Evolutionary conservation across 1,140 invertebrate species (phyloP), one percentile per base, ranked within the genome.

Genomic region (Galendromus occidentalis): DNA sequence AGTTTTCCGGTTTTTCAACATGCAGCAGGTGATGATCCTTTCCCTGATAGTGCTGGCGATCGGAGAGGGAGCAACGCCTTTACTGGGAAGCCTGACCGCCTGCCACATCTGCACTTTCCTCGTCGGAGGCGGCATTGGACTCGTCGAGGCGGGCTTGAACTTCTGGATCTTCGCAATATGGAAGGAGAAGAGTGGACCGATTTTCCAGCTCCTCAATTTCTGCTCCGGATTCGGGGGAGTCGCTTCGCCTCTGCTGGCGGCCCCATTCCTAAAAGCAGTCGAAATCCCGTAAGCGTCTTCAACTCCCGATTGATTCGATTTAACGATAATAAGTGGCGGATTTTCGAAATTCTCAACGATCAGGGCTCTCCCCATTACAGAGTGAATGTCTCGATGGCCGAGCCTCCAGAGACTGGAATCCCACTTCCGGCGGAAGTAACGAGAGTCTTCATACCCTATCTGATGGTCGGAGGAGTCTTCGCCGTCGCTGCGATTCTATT

Each of bases 131-230:
- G 64, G 65, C 28, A 44, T 30, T 7, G 67, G 66, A 1, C 18
- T 14, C 39, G 67, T 66, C 42, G 67, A 68, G n/a, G 39, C 39
- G 33, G 25, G 17, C 5, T 42, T 59, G 42, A 68, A 39, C 42
- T 47, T 63, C n/a, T 68, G 67, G 67, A 39, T 68, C n/a, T 44
- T 68, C 18, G 66, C 45, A 7, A 64, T 68, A 39, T 68, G 66
- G 67, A 20, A 25, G 7, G 39, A 64, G 9, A 20, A 45, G 9
- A 66, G 42, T 22, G 42, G 33, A 22, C 17, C 67, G 14, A 17
- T 68, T 20, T 18, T 68, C 39, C 66, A 68, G 44, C 25, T 65
- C 9, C 18, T 28, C n/a, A 28, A 65, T 17, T 68, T 68, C 39
- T 25, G 33, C 22, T 68, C 59, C 29, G 66, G 66, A 22, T 30